phyloP scores from a whole-genome alignment of 2,113 vertebrate genomes.

The Myotis brandtii region DNA sequence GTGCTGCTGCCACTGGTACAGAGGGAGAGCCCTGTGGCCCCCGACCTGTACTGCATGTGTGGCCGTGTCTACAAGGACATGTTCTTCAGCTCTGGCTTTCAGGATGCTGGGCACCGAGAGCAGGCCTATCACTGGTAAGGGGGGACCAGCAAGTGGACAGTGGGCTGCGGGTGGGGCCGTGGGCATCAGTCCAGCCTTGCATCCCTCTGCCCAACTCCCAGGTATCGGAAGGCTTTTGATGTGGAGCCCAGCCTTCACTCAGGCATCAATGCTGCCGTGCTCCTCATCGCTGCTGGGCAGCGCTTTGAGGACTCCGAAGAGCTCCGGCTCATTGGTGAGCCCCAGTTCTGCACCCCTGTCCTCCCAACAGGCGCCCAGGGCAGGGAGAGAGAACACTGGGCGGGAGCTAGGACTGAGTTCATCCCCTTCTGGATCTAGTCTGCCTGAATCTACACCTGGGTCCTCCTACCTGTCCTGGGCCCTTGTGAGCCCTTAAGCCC shows the following conservation, averaged over 20 bases:
- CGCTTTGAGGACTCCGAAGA: constrained; percentile 90
- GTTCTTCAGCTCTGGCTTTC: constrained; percentile 92
- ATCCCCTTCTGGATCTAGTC: not conserved
- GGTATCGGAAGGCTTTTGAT: constrained; percentile 94
- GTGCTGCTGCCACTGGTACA: constrained; percentile 90
- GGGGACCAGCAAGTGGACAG: not conserved
- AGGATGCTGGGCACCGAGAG: constrained; percentile 86
- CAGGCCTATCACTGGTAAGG: constrained; percentile 91
- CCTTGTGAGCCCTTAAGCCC: not conserved
- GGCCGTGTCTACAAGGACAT: constrained; percentile 96
- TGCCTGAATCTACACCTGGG: not conserved
- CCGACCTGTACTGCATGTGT: constrained; percentile 94
- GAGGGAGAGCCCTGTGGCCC: constrained; percentile 83
- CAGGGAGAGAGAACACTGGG: not conserved
- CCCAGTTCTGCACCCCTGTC: not conserved
- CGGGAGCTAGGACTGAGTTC: not conserved
- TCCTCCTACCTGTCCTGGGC: not conserved
- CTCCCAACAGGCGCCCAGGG: not conserved
- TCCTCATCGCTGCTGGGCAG: constrained; percentile 92
- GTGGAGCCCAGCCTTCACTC: constrained; percentile 93
- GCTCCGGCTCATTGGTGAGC: constrained; percentile 91
- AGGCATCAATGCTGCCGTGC: constrained; percentile 91
- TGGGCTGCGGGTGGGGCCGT: not conserved
- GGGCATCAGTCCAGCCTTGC: not conserved
- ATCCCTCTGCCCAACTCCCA: constrained; percentile 55